Conservation (phyloP, 1,140 invertebrate genomes). For the Cecropterus lyciades region DNA sequence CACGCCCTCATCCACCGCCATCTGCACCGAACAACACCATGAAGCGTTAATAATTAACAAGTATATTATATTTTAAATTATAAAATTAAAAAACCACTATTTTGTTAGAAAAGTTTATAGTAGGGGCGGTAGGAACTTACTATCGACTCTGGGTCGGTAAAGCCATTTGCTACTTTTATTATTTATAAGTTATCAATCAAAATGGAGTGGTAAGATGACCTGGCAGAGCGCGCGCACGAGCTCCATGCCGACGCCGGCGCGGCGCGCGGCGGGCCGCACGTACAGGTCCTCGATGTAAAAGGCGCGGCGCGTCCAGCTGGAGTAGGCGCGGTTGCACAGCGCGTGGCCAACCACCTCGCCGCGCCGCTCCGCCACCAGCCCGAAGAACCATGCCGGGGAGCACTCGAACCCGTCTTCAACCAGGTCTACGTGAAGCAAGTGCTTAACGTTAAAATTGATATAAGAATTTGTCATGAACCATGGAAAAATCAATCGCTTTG, state of each 20-base stretch:
- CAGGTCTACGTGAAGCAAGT: constrained; percentile 40
- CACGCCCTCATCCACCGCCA: constrained; percentile 42
- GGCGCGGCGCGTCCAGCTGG: constrained; percentile 66
- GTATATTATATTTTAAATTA: too few relatives aligned
- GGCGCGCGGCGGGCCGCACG: constrained; percentile 51
- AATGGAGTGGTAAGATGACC: constrained; percentile 11
- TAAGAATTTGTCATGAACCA: too few relatives aligned
- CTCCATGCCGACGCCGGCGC: constrained; percentile 46
- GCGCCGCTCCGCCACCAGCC: constrained; percentile 50
- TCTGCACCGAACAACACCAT: too few relatives aligned
- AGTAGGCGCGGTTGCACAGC: constrained; percentile 65
- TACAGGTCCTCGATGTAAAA: constrained; percentile 70
- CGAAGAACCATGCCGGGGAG: constrained; percentile 61
- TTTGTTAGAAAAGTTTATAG: too few relatives aligned
- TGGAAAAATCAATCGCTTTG: too few relatives aligned
- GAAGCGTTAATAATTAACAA: too few relatives aligned
- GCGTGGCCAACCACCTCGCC: constrained; percentile 48
- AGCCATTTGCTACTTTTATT: too few relatives aligned
- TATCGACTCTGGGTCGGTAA: too few relatives aligned
- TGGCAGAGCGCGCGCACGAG: constrained; percentile 56
- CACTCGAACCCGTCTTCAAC: constrained; percentile 50
- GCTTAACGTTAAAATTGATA: too few relatives aligned
- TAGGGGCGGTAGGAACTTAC: too few relatives aligned
- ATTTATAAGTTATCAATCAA: too few relatives aligned
- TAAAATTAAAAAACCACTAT: too few relatives aligned